Percentiles rank a stretch among this genome's conserved stretches.
Evolutionary conservation across 2,888 invertebrate species (phyloP).

Genomic region (Quadroppia sp.): DNA sequence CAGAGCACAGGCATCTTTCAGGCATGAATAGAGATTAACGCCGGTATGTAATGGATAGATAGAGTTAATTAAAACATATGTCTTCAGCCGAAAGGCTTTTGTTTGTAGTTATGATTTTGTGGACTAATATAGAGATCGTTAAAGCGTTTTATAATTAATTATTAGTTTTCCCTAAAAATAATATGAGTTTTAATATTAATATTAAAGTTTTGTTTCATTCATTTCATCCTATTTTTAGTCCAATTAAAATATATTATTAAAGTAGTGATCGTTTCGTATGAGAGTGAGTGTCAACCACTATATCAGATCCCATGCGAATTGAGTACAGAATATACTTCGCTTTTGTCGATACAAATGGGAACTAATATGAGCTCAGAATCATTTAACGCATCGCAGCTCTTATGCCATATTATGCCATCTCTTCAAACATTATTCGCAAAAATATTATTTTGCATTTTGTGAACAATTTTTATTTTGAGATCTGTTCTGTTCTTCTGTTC

Average conservation of each 20-base stretch:
- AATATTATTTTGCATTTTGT: conserved; percentile 17
- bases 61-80: conserved; percentile 34
- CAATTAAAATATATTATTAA: conserved; percentile 17
- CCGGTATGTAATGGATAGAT: conserved; percentile 1
- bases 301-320: conserved; percentile 10
- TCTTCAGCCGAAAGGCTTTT: background rate
- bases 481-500: background rate
- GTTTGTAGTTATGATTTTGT: background rate
- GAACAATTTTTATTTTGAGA: background rate
- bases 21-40: conserved; percentile 12
- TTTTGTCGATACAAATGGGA: conserved; percentile 10
- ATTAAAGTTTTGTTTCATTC: background rate
- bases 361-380: background rate
- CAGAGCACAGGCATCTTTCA: conserved; percentile 3
- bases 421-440: background rate
- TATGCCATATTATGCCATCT: background rate
- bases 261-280: background rate
- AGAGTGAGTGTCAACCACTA: conserved; percentile 23
- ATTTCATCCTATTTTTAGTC: background rate
- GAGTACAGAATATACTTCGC: background rate
- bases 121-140: background rate
- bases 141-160: conserved; percentile 15
- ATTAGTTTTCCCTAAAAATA: background rate
- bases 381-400: conserved; percentile 17
- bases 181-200: background rate